phyloP scores from a whole-genome alignment of 2,113 vertebrate genomes.

The Acanthochromis polyacanthus region DNA sequence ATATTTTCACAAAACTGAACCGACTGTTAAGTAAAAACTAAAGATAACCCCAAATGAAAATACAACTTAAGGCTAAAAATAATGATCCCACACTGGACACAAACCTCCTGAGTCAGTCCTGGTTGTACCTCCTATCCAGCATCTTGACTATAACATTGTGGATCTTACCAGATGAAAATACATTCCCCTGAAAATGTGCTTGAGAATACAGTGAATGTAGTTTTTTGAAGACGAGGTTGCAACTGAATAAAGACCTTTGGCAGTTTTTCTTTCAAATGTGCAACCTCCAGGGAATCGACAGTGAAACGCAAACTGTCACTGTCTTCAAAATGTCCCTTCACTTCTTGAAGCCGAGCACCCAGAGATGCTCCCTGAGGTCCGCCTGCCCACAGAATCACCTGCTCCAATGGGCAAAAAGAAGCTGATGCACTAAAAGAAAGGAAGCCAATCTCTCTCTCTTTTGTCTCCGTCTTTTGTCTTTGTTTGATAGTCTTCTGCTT shows the following conservation, averaged over 20 bases:
- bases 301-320: background rate
- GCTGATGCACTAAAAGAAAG: slow-evolving; percentile 8
- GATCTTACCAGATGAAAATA: no score
- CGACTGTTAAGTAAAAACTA: no score
- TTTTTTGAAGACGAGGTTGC: no score
- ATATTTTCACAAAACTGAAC: no score
- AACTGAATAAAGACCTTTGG: slow-evolving; percentile 14
- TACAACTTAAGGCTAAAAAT: no score
- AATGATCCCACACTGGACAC: no score
- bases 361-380: slow-evolving; percentile 9
- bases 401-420: slow-evolving; percentile 24
- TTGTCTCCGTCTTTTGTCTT: slow-evolving; percentile 12
- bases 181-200: no score
- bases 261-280: background rate
- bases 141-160: no score
- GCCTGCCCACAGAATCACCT: slow-evolving; percentile 15
- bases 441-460: slow-evolving; percentile 1
- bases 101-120: no score
- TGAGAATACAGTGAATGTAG: no score
- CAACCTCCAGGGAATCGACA: background rate
- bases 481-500: background rate
- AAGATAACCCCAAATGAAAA: no score
- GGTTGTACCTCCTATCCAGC: no score
- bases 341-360: slow-evolving; percentile 2
- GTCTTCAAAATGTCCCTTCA: slow-evolving; percentile 26